Evolutionary conservation across 2,113 vertebrate genomes (phyloP).

Genomic region (Microtus montanus): DNA sequence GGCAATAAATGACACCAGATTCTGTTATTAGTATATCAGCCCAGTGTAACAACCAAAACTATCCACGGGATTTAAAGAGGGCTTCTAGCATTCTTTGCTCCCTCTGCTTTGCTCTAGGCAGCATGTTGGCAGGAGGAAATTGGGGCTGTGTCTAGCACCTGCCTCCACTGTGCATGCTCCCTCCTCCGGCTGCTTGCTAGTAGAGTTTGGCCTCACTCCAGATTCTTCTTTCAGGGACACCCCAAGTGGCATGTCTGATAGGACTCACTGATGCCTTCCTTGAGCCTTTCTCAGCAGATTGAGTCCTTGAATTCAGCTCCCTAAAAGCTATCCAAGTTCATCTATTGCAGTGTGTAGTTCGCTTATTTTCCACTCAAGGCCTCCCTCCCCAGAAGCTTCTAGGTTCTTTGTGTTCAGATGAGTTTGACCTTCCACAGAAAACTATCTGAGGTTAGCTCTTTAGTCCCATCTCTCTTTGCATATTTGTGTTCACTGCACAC

Average conservation of each 20-base stretch:
- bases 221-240: fast-evolving
- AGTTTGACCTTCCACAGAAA: background rate
- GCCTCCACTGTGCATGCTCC: fast-evolving
- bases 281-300: fast-evolving
- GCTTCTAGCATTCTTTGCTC: background rate
- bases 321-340: fast-evolving
- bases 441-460: fast-evolving
- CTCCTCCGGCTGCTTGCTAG: background rate
- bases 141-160: fast-evolving
- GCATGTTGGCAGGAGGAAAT: fast-evolving
- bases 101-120: background rate
- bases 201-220: fast-evolving
- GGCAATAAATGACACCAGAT: background rate
- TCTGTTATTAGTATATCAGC: background rate
- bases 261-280: fast-evolving
- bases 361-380: fast-evolving
- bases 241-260: fast-evolving
- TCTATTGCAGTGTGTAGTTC: fast-evolving
- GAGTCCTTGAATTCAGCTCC: fast-evolving
- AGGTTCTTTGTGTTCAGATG: background rate
- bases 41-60: background rate
- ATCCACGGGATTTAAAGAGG: background rate
- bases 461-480: background rate
- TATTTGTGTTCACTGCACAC: background rate
- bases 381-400: background rate